Evolutionary conservation across 2,888 invertebrate species (phyloP).

Genomic region (Siphonodentalium dalli): DNA sequence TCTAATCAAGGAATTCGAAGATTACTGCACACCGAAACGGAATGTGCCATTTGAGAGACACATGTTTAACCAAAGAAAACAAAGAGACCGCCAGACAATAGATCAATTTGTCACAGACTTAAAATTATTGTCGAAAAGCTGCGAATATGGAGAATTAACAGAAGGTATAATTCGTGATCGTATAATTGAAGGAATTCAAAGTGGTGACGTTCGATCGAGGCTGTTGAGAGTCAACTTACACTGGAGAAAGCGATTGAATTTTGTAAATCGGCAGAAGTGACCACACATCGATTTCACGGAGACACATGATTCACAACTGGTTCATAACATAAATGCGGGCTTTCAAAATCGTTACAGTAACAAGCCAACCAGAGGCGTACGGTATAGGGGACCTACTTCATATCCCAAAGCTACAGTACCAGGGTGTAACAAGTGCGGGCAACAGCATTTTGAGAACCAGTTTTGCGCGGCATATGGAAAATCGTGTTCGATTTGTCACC

Average conservation of each 20-base stretch:
- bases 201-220: constrained; percentile 11
- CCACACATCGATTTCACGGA: too few species aligned
- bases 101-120: constrained; percentile 22
- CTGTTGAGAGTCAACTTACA: constrained; percentile 17
- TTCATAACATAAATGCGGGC: too few species aligned
- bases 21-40: constrained; percentile 20
- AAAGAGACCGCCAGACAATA: constrained; percentile 16
- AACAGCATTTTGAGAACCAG: too few species aligned
- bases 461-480: too few species aligned
- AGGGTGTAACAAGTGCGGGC: too few species aligned
- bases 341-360: too few species aligned
- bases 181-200: constrained; percentile 20
- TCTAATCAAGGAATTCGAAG: constrained; percentile 15
- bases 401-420: too few species aligned
- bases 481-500: too few species aligned
- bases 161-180: constrained; percentile 21
- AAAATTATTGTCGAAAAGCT: constrained; percentile 9
- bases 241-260: constrained; percentile 18
- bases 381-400: too few species aligned
- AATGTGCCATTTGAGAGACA: constrained; percentile 27
- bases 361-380: too few species aligned
- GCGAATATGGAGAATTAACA: constrained; percentile 23
- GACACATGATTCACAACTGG: too few species aligned
- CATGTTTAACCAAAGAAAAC: constrained; percentile 14
- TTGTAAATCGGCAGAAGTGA: constrained; percentile 17